A percentile compares a stretch with the other conserved stretches of the same genome.
These are phyloP conservation scores for Limenitis camilla DNA, from an alignment of 2,888 invertebrate species.

Conservation along the genomic window DNA sequence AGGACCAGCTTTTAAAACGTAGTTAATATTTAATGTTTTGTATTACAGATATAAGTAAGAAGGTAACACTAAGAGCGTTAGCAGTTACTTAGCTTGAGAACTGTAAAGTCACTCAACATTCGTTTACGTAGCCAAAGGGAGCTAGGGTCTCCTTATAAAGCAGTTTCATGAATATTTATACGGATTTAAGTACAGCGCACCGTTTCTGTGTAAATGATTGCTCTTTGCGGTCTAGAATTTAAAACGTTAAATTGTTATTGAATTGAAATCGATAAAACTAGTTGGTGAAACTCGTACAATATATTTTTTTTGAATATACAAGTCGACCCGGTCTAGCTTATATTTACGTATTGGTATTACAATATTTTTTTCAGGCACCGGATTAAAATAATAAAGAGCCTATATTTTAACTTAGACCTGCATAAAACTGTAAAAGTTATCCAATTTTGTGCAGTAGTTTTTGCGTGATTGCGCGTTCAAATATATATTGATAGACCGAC, in stretches of 20 bases:
- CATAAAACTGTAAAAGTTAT: too few relatives aligned
- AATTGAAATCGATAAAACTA: constrained; percentile 13
- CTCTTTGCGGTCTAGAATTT: constrained; percentile 44
- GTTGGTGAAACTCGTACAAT: not conserved
- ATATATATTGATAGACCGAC: too few relatives aligned
- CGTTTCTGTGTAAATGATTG: constrained; percentile 50
- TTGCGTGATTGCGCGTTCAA: too few relatives aligned
- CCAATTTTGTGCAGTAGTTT: too few relatives aligned
- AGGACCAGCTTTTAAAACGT: too few relatives aligned
- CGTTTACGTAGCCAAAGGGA: constrained; percentile 45
- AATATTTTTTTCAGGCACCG: too few relatives aligned
- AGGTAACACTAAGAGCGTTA: constrained; percentile 11
- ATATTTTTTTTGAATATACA: not conserved
- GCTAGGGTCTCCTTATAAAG: constrained; percentile 47
- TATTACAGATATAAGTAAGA: constrained; percentile 5
- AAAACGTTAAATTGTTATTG: constrained; percentile 32
- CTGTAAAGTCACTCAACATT: constrained; percentile 43
- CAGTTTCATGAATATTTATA: constrained; percentile 60
- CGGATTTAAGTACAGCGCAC: constrained; percentile 54
- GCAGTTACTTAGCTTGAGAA: constrained; percentile 22
- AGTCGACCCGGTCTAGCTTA: too few relatives aligned
- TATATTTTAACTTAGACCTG: too few relatives aligned
- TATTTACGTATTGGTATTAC: too few relatives aligned
- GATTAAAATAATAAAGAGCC: too few relatives aligned
- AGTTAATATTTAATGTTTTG: constrained; percentile 5